Conservation (phyloP, 2,888 invertebrate genomes). For the Tyria jacobaeae region DNA sequence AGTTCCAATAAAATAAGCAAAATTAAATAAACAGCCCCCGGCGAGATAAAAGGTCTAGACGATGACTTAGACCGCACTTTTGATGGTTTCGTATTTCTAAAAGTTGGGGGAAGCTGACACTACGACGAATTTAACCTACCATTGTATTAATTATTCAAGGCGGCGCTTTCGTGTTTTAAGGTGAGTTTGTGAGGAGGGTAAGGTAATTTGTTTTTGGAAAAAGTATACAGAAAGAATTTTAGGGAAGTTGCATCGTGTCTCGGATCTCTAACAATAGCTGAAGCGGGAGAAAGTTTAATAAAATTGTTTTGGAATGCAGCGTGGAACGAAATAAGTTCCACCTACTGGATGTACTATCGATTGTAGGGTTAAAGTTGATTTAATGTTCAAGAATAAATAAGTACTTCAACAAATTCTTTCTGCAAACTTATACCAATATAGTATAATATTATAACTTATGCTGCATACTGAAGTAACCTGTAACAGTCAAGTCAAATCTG, state of each 20-base stretch:
- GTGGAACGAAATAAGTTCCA: constrained; percentile 75
- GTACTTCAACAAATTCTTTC: constrained; percentile 18
- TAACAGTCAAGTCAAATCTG: too few species aligned
- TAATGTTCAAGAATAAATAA: constrained; percentile 32
- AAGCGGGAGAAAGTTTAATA: constrained; percentile 77
- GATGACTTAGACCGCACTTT: constrained; percentile 79
- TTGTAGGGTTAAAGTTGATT: constrained; percentile 57
- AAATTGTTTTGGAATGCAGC: constrained; percentile 82
- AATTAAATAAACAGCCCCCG: constrained; percentile 83
- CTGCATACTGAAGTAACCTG: too few species aligned
- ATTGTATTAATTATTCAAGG: constrained; percentile 87
- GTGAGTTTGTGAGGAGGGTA: constrained; percentile 78
- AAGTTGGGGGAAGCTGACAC: constrained; percentile 85
- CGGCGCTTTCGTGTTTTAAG: constrained; percentile 81
- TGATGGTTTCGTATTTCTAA: constrained; percentile 83
- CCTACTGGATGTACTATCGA: constrained; percentile 70
- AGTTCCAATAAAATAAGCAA: constrained; percentile 82
- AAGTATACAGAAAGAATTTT: constrained; percentile 75
- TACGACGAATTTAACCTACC: constrained; percentile 85
- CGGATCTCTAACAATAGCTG: constrained; percentile 65
- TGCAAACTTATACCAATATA: too few species aligned
- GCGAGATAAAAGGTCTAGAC: constrained; percentile 83
- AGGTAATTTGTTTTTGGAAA: constrained; percentile 81
- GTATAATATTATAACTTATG: too few species aligned
- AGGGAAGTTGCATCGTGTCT: constrained; percentile 73